These are phyloP conservation scores for Tyrannus savana DNA, from an alignment of 2,113 vertebrate species.

Conservation along the genomic window DNA sequence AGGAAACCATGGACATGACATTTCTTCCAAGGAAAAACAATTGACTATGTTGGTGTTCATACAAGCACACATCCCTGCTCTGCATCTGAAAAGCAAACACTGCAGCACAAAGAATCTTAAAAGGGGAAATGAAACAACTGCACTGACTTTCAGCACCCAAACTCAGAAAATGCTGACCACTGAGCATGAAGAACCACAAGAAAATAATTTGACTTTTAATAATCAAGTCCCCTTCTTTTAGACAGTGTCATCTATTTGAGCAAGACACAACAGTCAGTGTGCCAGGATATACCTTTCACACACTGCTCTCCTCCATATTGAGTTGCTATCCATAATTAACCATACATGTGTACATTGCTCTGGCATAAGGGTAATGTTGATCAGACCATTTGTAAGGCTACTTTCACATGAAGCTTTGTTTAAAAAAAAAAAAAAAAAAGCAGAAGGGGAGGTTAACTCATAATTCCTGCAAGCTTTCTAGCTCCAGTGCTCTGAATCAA, in stretches of 20 bases:
- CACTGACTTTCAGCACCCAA: neutral
- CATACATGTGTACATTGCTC: neutral
- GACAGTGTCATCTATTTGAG: neutral
- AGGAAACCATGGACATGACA: neutral
- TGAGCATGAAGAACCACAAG: neutral
- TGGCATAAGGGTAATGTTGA: neutral
- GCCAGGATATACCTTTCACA: neutral
- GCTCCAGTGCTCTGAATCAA: neutral
- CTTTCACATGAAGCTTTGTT: neutral
- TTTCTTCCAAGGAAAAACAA: neutral
- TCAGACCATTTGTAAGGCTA: neutral
- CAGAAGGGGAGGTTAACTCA: neutral
- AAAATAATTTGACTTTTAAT: neutral
- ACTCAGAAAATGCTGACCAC: neutral
- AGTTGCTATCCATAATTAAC: neutral
- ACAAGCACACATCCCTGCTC: neutral
- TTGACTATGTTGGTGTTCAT: neutral
- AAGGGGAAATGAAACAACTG: neutral
- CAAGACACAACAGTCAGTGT: neutral
- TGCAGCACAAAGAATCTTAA: neutral
- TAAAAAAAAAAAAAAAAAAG: neutral
- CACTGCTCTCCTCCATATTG: neutral
- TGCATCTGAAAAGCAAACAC: neutral
- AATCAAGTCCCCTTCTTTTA: neutral
- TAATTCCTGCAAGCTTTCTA: neutral